phyloP scores from a whole-genome alignment of 2,797 vertebrate species.

The Emydoidea blandingii region DNA sequence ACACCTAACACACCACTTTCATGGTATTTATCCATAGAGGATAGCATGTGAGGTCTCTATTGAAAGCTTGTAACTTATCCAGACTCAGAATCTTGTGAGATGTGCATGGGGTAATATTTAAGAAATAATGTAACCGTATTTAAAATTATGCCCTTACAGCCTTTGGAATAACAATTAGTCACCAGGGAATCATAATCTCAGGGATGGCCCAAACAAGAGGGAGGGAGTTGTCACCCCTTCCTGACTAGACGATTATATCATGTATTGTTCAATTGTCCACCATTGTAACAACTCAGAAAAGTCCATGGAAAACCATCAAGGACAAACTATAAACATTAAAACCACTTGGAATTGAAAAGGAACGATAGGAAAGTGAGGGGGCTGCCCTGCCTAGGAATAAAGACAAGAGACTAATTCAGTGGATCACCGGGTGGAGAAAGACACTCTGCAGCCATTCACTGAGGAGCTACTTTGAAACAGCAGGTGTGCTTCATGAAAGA shows the following conservation, averaged over 20 bases:
- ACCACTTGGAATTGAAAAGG: background rate
- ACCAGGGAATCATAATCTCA: too few relatives aligned
- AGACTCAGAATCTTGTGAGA: background rate
- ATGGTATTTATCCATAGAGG: too few relatives aligned
- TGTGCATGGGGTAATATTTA: background rate
- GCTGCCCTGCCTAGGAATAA: background rate
- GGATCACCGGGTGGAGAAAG: background rate
- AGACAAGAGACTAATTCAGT: background rate
- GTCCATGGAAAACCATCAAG: background rate
- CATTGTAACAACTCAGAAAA: background rate
- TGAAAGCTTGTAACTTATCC: background rate
- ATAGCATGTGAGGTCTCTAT: background rate
- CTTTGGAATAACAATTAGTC: background rate
- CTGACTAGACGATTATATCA: background rate
- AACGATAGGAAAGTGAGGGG: background rate
- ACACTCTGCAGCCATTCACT: background rate
- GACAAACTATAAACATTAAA: background rate
- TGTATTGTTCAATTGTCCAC: background rate
- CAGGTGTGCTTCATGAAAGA: background rate
- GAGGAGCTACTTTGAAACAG: background rate
- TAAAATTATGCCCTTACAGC: background rate
- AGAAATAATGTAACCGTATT: too few relatives aligned
- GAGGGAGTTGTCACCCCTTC: too few relatives aligned
- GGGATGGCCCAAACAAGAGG: too few relatives aligned
- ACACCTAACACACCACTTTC: background rate